A percentile compares a stretch with the other conserved stretches of the same genome.
Conservation (phyloP, 2,888 invertebrate species). For the Zaprionus lineosus region DNA sequence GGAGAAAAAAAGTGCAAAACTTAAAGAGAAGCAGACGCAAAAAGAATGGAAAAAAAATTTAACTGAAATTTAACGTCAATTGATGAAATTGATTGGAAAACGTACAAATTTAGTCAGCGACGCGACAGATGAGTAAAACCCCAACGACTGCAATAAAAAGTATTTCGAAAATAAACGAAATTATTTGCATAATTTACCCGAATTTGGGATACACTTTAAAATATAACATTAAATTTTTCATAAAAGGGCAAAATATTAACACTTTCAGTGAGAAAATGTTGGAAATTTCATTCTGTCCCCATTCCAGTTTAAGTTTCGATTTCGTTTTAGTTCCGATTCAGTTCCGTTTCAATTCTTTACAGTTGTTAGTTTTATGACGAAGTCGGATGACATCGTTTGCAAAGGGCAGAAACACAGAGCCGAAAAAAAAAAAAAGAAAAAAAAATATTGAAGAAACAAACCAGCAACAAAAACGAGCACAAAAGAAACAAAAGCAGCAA, state of each 20-base stretch:
- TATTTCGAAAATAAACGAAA: constrained; percentile 49
- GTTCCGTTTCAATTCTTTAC: no score
- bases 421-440: no score
- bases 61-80: constrained; percentile 46
- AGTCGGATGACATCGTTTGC: not conserved
- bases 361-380: no score
- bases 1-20: not conserved
- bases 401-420: constrained; percentile 4
- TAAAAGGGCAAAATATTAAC: not conserved
- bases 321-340: no score
- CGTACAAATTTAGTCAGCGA: constrained; percentile 38
- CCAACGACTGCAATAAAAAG: constrained; percentile 24
- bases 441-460: no score
- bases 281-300: no score
- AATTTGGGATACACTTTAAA: constrained; percentile 1
- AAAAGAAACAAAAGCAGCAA: not conserved
- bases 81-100: constrained; percentile 63
- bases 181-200: not conserved
- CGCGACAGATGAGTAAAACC: constrained; percentile 20
- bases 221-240: not conserved
- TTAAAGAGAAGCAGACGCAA: constrained; percentile 1
- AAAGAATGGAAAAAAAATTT: constrained; percentile 24
- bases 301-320: no score
- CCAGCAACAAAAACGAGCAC: not conserved
- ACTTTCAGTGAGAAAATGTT: no score